Evolutionary conservation across 2,113 vertebrate genomes (phyloP).

Genomic region (Oenanthe melanoleuca): DNA sequence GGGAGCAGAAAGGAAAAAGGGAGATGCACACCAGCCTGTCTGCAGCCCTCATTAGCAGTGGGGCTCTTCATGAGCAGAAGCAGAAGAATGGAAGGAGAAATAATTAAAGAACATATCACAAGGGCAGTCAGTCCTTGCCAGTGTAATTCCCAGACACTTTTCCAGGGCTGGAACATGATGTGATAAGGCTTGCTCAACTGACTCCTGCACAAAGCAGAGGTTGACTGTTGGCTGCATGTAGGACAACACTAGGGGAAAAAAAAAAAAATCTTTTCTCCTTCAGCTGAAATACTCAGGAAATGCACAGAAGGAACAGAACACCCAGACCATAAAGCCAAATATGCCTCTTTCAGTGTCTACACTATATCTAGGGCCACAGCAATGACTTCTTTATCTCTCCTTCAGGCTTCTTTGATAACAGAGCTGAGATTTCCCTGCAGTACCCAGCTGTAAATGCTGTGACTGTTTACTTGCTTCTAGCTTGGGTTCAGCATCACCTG

Average conservation of each 20-base stretch:
- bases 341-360: not conserved
- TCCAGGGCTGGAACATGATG: not conserved
- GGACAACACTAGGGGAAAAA: not conserved
- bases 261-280: not conserved
- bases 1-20: not conserved
- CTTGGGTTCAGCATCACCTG: not conserved
- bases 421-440: not conserved
- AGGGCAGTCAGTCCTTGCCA: not conserved
- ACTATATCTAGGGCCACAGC: not conserved
- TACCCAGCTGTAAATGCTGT: not conserved
- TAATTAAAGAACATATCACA: slow-evolving; percentile 6
- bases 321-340: not conserved
- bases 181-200: not conserved
- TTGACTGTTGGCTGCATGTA: not conserved
- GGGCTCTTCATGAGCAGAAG: not conserved
- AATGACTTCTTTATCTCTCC: not conserved
- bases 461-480: not conserved
- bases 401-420: not conserved
- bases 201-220: not conserved
- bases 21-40: not conserved
- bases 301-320: not conserved
- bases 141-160: not conserved
- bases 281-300: not conserved
- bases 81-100: not conserved
- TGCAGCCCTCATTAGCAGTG: not conserved